phyloP scores from a whole-genome alignment of 1,140 invertebrate genomes.

The Bombyx mori region ASM3026992v2 NC_085107.1:2092501-2093000 shows the following conservation, averaged over 20 bases:
- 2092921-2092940: too few relatives aligned
- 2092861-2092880: background rate
- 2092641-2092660: constrained; percentile 56
- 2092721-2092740: constrained; percentile 1
- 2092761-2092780: background rate
- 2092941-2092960: too few relatives aligned
- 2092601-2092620: constrained; percentile 66
- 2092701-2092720: constrained; percentile 28
- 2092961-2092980: too few relatives aligned
- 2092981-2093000: too few relatives aligned
- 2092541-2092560: constrained; percentile 41
- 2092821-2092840: background rate
- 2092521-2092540: constrained; percentile 21
- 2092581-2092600: constrained; percentile 64
- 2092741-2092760: background rate
- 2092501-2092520: constrained; percentile 54
- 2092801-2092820: background rate
- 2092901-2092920: too few relatives aligned
- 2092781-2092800: background rate
- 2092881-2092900: too few relatives aligned
- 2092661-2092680: constrained; percentile 70
- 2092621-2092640: constrained; percentile 35
- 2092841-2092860: background rate
- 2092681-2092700: constrained; percentile 36
- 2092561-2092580: constrained; percentile 47